Evolutionary conservation across 2,113 vertebrate genomes (phyloP).

Genomic region (Agapornis roseicollis): DNA sequence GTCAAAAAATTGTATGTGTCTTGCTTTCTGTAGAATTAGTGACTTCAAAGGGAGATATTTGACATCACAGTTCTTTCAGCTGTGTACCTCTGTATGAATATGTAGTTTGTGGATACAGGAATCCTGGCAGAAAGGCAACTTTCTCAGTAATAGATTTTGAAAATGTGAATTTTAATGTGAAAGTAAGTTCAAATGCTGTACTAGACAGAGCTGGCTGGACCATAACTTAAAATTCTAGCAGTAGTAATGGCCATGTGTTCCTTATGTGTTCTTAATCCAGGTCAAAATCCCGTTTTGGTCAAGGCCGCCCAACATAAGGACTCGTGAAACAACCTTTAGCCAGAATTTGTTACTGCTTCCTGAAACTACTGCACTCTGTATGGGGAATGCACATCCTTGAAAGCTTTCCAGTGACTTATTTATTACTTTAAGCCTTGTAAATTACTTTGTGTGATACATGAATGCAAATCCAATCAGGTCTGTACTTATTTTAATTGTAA

Average conservation of each 20-base stretch:
- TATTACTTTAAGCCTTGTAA: constrained; percentile 62
- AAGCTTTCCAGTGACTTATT: constrained; percentile 69
- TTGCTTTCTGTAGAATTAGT: not conserved
- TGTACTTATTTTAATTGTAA: constrained; percentile 73
- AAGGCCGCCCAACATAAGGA: constrained; percentile 73
- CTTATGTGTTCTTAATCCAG: constrained; percentile 53
- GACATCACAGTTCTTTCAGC: not conserved
- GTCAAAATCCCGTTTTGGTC: constrained; percentile 77
- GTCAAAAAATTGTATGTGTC: not conserved
- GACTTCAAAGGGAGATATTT: not conserved
- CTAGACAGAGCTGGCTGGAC: not conserved
- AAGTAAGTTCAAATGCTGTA: not conserved
- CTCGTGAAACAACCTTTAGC: not conserved
- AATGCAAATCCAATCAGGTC: constrained; percentile 49
- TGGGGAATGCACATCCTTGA: constrained; percentile 32
- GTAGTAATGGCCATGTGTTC: not conserved
- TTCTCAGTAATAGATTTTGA: not conserved
- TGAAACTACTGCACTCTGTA: constrained; percentile 30
- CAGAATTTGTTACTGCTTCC: constrained; percentile 41
- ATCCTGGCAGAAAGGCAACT: not conserved
- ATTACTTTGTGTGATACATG: constrained; percentile 54
- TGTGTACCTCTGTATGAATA: not conserved
- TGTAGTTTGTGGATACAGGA: not conserved
- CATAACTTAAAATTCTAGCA: not conserved
- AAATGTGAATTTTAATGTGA: not conserved